Evolutionary conservation across 2,797 vertebrate species (phyloP), one percentile per base, ranked within the genome.

Genomic region (Takifugu ocellatus): DNA sequence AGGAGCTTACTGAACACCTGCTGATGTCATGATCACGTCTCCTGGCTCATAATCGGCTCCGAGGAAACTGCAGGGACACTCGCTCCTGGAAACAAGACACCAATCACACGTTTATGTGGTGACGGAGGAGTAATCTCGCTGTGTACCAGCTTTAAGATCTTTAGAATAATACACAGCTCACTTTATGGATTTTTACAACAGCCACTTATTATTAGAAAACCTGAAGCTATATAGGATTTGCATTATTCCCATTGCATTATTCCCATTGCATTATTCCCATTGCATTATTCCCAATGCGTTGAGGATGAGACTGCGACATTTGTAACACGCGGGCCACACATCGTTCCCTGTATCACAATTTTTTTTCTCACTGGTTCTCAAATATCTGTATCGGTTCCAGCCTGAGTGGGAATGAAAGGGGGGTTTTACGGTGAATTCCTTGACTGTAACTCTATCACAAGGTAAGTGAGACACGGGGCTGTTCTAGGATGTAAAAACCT

Each of bases 11-110:
- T 96, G 96, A 88, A 92, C 93, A 74, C 96, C 95, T 80, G 95
- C 91, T 73, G 95, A 94, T 1, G 91, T 96, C 87, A 97, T 81
- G 72, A 95, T 76, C 44, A 92, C 92, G 74, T 98, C 94, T 79
- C 95, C 96, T 0, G 97, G 92, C 2, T 93, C 89, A 61, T 97
- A 97, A 61, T 95, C 92, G 42, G 90, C 86, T 70, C 96, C 96
- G 39, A 95, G 91, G 79, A 96, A 94, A 69, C 93, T 93, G 79
- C 97, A 99, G 0, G 95, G 94, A 63, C 97, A 99, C 70, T 94
- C 90, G 45, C 77, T 93, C 89, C 97, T 99, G 75, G 8, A 77
- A 43, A 58, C 6, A 58, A 17, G 1, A 51, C 6, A 36, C 51
- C 26, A 29, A 14, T 29, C 26, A 42, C 21, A 56, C 11, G 24